Conservation (phyloP, 2,888 invertebrate species). For the Ligdia adustata region DNA sequence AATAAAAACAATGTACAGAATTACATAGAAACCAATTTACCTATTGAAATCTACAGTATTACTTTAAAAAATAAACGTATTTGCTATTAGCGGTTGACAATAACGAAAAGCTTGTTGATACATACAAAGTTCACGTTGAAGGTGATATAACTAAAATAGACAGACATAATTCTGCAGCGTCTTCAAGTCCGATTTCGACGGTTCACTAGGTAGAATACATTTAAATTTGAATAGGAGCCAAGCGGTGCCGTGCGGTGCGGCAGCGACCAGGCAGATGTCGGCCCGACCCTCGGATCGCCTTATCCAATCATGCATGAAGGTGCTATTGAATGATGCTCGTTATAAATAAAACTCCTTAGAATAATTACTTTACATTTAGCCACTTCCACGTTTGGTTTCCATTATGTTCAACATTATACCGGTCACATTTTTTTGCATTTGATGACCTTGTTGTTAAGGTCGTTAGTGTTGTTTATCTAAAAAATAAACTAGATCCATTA, state of each 20-base stretch:
- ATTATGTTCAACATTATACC: neutral
- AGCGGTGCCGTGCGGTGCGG: slow-evolving; percentile 54
- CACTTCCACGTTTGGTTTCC: slow-evolving; percentile 15
- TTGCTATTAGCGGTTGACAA: slow-evolving; percentile 11
- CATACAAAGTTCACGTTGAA: slow-evolving; percentile 21
- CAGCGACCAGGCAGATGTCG: slow-evolving; percentile 61
- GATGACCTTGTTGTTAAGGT: neutral
- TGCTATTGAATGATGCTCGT: slow-evolving; percentile 44
- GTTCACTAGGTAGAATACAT: slow-evolving; percentile 47
- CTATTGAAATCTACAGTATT: too few relatives aligned
- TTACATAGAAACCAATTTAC: too few relatives aligned
- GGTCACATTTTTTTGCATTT: neutral
- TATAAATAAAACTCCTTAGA: slow-evolving; percentile 42
- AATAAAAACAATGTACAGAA: too few relatives aligned
- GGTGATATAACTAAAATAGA: slow-evolving; percentile 32
- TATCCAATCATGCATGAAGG: slow-evolving; percentile 74
- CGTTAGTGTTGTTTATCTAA: neutral
- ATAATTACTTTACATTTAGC: slow-evolving; percentile 42
- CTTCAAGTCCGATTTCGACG: slow-evolving; percentile 29
- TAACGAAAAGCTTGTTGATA: slow-evolving; percentile 23
- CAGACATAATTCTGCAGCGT: slow-evolving; percentile 29
- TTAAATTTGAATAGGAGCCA: slow-evolving; percentile 73
- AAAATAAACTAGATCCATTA: too few relatives aligned
- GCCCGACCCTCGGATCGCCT: slow-evolving; percentile 68
- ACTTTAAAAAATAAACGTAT: slow-evolving; percentile 15